phyloP scores from a whole-genome alignment of 2,797 vertebrate species.

The Oreortyx pictus region DNA sequence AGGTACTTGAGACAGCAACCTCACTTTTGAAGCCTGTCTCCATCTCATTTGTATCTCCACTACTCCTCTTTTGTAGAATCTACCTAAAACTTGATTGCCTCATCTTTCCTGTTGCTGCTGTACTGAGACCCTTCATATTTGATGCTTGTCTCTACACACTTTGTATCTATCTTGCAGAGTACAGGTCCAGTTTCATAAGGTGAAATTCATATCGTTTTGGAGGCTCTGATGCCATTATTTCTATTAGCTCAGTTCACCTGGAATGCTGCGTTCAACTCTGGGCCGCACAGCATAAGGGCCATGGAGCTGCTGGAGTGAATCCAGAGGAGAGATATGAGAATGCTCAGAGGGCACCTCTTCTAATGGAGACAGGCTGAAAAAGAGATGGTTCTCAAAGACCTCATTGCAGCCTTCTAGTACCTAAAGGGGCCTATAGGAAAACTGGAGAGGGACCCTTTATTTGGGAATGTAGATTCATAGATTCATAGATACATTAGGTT shows the following conservation, averaged over 20 bases:
- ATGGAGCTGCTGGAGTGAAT: background rate
- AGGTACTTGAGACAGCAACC: background rate
- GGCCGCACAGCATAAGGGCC: background rate
- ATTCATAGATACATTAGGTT: no score
- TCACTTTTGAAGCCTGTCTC: background rate
- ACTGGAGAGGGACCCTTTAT: no score
- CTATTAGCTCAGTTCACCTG: background rate
- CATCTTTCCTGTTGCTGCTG: background rate
- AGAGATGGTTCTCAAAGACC: background rate
- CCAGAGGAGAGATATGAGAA: background rate
- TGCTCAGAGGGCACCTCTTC: background rate
- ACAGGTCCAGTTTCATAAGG: fast-evolving
- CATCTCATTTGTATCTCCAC: background rate
- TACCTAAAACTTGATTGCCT: background rate
- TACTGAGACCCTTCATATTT: background rate
- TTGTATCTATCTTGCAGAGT: background rate
- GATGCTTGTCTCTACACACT: background rate
- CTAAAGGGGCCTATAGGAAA: no score
- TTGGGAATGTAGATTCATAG: no score
- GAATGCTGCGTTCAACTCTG: background rate
- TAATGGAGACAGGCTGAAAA: background rate
- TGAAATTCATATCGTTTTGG: background rate
- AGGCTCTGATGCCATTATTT: background rate
- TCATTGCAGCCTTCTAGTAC: no score
- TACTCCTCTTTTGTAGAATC: background rate